Evolutionary conservation across 2,888 invertebrate species (phyloP).

Genomic region (Pelosia muscerda): DNA sequence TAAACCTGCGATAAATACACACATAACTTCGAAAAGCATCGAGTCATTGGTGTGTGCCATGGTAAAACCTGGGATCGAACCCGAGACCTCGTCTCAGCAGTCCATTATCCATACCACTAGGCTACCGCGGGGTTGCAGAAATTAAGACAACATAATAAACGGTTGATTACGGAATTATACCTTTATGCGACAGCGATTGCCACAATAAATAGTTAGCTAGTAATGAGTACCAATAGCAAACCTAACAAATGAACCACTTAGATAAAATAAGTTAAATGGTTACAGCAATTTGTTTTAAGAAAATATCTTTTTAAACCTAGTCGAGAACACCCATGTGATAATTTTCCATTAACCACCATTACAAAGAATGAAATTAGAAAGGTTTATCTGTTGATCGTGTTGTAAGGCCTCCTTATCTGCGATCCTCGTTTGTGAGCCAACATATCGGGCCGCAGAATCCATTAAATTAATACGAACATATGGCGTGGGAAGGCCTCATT

Average conservation of each 20-base stretch:
- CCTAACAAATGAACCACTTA: neutral
- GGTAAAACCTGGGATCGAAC: no score
- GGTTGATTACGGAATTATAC: no score
- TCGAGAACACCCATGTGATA: neutral
- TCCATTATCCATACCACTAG: no score
- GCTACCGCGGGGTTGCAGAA: no score
- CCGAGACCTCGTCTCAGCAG: no score
- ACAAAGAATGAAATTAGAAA: neutral
- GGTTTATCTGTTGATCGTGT: slow-evolving; percentile 17
- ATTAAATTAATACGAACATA: slow-evolving; percentile 42
- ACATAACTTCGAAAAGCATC: no score
- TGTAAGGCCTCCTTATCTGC: slow-evolving; percentile 19
- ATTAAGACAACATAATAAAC: no score
- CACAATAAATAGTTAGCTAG: neutral
- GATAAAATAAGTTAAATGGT: neutral
- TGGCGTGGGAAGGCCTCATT: slow-evolving; percentile 15
- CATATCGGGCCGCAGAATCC: slow-evolving; percentile 31
- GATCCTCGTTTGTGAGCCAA: slow-evolving; percentile 26
- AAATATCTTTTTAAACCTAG: neutral
- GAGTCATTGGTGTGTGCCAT: no score
- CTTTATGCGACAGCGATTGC: no score
- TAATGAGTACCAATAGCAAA: neutral
- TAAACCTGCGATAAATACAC: no score
- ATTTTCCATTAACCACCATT: neutral
- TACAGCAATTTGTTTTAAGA: neutral